Evolutionary conservation across 1,140 invertebrate species (phyloP).

Genomic region (Cydia strobilella): DNA sequence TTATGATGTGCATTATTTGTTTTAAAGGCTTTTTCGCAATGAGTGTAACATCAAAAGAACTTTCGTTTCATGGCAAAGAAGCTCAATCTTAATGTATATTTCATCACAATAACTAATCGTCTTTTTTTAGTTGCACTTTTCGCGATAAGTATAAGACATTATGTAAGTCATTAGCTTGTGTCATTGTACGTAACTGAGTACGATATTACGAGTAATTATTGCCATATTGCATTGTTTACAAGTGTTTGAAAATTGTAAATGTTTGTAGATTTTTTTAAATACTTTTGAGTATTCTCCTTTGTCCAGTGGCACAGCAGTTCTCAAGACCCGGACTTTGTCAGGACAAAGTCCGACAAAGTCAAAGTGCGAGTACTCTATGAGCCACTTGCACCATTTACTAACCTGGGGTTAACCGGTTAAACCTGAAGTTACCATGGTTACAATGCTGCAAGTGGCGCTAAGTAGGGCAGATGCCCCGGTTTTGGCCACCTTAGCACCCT

Average conservation of each 20-base stretch:
- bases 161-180: slow-evolving; percentile 13
- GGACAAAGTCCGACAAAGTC: too few species aligned
- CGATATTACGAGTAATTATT: not conserved
- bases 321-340: too few species aligned
- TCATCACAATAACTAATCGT: slow-evolving; percentile 17
- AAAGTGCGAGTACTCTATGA: too few species aligned
- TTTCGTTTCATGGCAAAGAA: slow-evolving; percentile 12
- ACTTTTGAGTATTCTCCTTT: too few species aligned
- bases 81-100: slow-evolving; percentile 6
- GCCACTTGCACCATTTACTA: too few species aligned
- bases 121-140: slow-evolving; percentile 9
- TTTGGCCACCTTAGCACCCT: too few species aligned
- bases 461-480: too few species aligned
- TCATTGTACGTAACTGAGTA: slow-evolving; percentile 10
- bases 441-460: too few species aligned
- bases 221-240: not conserved
- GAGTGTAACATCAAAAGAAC: slow-evolving; percentile 18
- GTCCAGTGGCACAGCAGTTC: too few species aligned
- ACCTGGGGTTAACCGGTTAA: too few species aligned
- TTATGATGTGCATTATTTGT: slow-evolving; percentile 24
- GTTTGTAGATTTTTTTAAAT: too few species aligned
- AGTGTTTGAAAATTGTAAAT: not conserved
- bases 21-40: slow-evolving; percentile 26
- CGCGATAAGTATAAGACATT: slow-evolving; percentile 9
- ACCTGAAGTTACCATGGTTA: too few species aligned